Evolutionary conservation across 1,140 invertebrate species (phyloP), one percentile per base, ranked within the genome.

Genomic region (Rhagoletis zephyria): DNA sequence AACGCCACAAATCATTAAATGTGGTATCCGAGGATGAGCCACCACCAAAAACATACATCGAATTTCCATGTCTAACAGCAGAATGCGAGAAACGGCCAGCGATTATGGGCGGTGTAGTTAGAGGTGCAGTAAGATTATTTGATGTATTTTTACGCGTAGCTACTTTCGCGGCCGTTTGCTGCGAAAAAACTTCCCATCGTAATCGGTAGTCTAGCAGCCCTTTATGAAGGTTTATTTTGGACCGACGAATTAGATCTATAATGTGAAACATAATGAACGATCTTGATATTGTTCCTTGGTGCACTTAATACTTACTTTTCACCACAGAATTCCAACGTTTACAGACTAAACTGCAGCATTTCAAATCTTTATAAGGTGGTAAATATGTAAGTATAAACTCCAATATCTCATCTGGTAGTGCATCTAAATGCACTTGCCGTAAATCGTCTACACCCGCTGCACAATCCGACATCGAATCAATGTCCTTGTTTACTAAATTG

Each of bases 1-100:
- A 96, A 89, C 95, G 95, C 98, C 98, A 99, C 9, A 99, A 94
- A 94, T 99, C 98, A 94, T 99, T 99, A 90, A 99, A 99, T 10
- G 98, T 98, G 30, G 98, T 99, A 90, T 96, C 96, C 61, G 97
- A 96, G 56, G 97, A 96, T n/a, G 98, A 98, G 1, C 98, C 98
- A 51, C 98, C 98, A 77, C 98, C 98, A 95, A 99, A 99, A 56
- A 99, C 95, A 93, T 97, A 99, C 97, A 99, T 97, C 3, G 95
- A 96, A 93, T 97, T 97, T 81, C 95, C 95, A 92, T 96, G 95
- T 87, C 96, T 95, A 91, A 96, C 98, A 67, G 97, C 97, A 89
- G 97, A 96, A 95, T 99, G 98, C 0, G 97, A 98, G 94, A 98
- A 98, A 88, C 98, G 94, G 93, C 97, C 97, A 4, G 97, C 96